Conservation (phyloP, 2,888 invertebrate species). For the Craniophora ligustri region DNA sequence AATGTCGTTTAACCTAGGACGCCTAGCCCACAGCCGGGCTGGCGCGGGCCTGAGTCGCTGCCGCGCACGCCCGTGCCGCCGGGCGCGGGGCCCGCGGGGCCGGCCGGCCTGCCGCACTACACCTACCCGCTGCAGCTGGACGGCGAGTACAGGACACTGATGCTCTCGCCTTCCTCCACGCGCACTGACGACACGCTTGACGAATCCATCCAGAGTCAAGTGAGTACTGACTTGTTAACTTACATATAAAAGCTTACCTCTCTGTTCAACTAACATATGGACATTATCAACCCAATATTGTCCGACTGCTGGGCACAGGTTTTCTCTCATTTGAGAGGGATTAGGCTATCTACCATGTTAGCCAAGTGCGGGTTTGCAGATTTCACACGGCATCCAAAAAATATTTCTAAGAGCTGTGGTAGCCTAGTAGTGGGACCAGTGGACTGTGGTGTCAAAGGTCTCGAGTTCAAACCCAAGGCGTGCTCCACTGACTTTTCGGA, state of each 20-base stretch:
- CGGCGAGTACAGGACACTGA: slow-evolving; percentile 75
- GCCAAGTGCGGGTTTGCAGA: too few relatives aligned
- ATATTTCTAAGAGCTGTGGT: too few relatives aligned
- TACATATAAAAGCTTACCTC: neutral
- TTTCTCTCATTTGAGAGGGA: too few relatives aligned
- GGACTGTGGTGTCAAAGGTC: too few relatives aligned
- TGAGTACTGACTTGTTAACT: slow-evolving; percentile 61
- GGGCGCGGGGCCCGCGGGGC: slow-evolving; percentile 66
- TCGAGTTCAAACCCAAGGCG: too few relatives aligned
- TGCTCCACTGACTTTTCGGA: too few relatives aligned
- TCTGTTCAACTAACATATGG: too few relatives aligned
- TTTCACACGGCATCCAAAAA: too few relatives aligned
- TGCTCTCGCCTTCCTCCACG: slow-evolving; percentile 76
- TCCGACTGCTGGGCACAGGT: too few relatives aligned
- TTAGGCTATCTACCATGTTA: too few relatives aligned
- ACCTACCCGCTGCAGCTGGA: slow-evolving; percentile 81
- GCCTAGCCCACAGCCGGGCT: slow-evolving; percentile 86
- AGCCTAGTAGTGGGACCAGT: too few relatives aligned
- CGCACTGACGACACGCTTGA: slow-evolving; percentile 82
- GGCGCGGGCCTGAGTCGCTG: slow-evolving; percentile 88
- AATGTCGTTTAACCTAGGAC: slow-evolving; percentile 63
- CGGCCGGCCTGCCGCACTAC: slow-evolving; percentile 57
- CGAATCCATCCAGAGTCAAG: slow-evolving; percentile 89
- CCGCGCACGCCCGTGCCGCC: slow-evolving; percentile 83
- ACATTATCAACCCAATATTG: too few relatives aligned